Evolutionary conservation across 2,113 vertebrate genomes (phyloP).

Genomic region (Typhlomys cinereus): DNA sequence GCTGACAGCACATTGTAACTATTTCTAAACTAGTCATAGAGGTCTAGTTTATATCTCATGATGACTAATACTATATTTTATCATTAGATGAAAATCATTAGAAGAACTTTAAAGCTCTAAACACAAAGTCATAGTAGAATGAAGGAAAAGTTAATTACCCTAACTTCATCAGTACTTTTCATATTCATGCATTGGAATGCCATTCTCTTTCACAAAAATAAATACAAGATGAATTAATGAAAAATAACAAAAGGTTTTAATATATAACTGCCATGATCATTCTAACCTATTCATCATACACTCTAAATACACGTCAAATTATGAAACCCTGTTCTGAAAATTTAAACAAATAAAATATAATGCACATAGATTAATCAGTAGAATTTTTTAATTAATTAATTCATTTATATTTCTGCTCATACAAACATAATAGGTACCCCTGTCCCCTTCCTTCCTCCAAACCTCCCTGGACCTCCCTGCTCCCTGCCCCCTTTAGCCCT

Average conservation of each 20-base stretch:
- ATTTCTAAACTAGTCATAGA: no score
- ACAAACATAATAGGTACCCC: no score
- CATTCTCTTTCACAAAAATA: background rate
- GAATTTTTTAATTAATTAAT: conserved; percentile 36
- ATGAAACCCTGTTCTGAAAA: background rate
- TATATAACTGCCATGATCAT: no score
- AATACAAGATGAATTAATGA: background rate
- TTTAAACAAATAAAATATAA: background rate
- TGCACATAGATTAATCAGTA: background rate
- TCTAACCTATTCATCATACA: background rate
- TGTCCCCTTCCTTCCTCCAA: no score
- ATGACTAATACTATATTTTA: no score
- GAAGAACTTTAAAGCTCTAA: background rate
- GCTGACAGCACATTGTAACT: background rate
- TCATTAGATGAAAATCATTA: no score
- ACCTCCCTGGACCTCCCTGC: no score
- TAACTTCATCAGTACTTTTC: background rate
- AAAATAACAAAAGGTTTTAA: background rate
- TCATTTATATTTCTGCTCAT: no score
- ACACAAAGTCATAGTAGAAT: background rate
- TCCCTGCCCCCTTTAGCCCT: no score
- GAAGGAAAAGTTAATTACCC: background rate
- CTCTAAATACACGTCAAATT: background rate
- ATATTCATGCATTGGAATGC: background rate
- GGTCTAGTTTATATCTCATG: background rate